Base-by-base conservation (phyloP, 1,140 invertebrate species). In the Pygmarrhopalites habei region DNA sequence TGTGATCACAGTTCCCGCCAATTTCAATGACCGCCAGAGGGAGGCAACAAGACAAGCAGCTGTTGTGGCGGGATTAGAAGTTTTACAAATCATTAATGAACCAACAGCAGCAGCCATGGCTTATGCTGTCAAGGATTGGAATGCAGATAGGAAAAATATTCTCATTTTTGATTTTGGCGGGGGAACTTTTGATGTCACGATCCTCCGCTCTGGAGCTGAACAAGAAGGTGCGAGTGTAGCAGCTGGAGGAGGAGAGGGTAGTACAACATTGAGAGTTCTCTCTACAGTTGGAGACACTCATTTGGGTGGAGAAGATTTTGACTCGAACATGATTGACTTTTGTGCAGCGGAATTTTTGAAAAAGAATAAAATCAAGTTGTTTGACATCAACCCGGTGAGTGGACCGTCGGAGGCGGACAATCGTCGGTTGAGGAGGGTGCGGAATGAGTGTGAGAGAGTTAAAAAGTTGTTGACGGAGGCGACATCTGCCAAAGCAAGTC, bases 71-170 rank as follows among this genome's bases (percentile, higher is more conserved):
- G 95, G 95, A 68, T 82, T 99, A 47, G 88, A 90, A 70, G 95
- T 99, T 1, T 93, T 99, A 90, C 86, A 95, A 78, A 99, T 99
- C 72, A 98, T 99, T 73, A 99, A 99, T 76, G 96, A 99, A 77
- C 97, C 97, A 19, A 98, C 95, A 39, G 96, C 96, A 4, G 97
- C 97, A 56, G 97, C 97, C 64, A 98, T 99, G 78, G 97, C 97
- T 62, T 99, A 99, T 73, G 95, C 96, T 78, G 81, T 99, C 66
- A n/a, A n/a, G n/a, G 95, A 99, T 80, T 98, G 98, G 78, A 96
- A 93, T 75, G 53, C 74, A 75, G 28, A 39, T 2, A 25, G 1
- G 14, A 41, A 43, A 19, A 59, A 46, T 0, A 23, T 69, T 3
- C 25, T 69, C 1, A 53, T 69, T 41, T 69, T 62, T 46, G 82